Evolutionary conservation across 2,797 vertebrate species (phyloP), one percentile per base, ranked within the genome.

Genomic region (Esox masquinongy): DNA sequence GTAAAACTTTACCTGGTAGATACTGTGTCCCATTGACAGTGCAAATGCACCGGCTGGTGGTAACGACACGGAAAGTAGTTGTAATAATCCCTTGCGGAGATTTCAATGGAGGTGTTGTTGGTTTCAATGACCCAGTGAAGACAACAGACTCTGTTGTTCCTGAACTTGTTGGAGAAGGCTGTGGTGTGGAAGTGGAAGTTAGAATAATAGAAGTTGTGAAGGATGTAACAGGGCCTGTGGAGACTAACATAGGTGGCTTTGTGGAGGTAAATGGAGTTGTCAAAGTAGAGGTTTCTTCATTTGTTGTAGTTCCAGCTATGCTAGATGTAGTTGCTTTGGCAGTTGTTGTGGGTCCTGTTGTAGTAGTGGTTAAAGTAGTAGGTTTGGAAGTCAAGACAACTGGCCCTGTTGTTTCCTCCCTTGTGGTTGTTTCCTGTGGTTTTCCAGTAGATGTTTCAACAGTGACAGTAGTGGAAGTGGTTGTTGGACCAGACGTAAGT

Each of bases 31-130:
- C 85, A 68, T 90, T 91, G 0, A 85, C 61, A 71, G 47, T 16
- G 64, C 94, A 94, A 8, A 53, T 5, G 74, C 94, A 94, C 1
- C 0, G 2, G 6, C 12, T 70, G 29, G 74, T 70, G 34, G 74
- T 0, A 6, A 68, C 39, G 64, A 22, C n/a, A 22, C 2, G 9
- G 7, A 12, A n/a, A 15, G 73, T 67, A 3, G 43, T 34, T 74
- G 73, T 63, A 19, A 59, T 74, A 9, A 22, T 64, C 31, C 12
- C 59, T 47, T 47, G 34, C 2, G 53, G 61, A 1, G 59, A 47
- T 31, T n/a, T 7, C 19, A 24, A n/a, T 29, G 63, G 61, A 36
- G 34, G 7, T 19, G 36, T 49, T 26, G 74, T 74, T 26, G 29
- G 2, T 1, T 22, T 53, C 16, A 39, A 47, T 8, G 72, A 47